Evolutionary conservation across 2,113 vertebrate genomes (phyloP).

Genomic region (Cavia aperea): DNA sequence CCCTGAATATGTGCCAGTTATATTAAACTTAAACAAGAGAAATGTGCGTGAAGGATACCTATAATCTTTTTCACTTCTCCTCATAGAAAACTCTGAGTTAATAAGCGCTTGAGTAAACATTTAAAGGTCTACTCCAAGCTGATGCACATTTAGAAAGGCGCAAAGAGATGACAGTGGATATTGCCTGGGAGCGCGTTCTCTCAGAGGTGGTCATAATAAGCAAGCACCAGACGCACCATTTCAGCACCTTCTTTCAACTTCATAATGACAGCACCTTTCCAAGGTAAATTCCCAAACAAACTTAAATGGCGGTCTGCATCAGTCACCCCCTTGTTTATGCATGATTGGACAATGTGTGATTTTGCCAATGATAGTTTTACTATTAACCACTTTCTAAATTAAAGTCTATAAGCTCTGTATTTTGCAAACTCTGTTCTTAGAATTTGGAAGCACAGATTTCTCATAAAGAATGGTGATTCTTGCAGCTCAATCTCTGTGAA

Average conservation of each 20-base stretch:
- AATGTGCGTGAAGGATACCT: not conserved
- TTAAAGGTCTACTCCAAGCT: not conserved
- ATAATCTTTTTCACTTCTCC: not conserved
- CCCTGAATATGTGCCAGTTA: not conserved
- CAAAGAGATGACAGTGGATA: not conserved
- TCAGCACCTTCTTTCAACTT: not conserved
- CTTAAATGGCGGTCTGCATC: not conserved
- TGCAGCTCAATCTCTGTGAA: not conserved
- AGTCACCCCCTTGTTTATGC: not conserved
- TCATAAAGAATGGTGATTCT: not conserved
- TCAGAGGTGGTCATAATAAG: not conserved
- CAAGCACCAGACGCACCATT: not conserved
- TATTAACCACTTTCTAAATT: not conserved
- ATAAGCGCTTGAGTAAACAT: not conserved
- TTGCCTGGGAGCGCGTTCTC: not conserved
- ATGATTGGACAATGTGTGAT: not conserved
- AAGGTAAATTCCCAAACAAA: not conserved
- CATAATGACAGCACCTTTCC: not conserved
- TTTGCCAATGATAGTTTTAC: not conserved
- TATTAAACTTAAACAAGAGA: not conserved
- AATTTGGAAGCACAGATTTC: not conserved
- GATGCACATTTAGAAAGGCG: not conserved
- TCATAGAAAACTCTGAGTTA: not conserved
- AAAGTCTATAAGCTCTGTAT: not conserved
- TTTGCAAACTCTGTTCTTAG: not conserved